phyloP scores from a whole-genome alignment of 2,797 vertebrate genomes.

The Syngnathus rostellatus region DNA sequence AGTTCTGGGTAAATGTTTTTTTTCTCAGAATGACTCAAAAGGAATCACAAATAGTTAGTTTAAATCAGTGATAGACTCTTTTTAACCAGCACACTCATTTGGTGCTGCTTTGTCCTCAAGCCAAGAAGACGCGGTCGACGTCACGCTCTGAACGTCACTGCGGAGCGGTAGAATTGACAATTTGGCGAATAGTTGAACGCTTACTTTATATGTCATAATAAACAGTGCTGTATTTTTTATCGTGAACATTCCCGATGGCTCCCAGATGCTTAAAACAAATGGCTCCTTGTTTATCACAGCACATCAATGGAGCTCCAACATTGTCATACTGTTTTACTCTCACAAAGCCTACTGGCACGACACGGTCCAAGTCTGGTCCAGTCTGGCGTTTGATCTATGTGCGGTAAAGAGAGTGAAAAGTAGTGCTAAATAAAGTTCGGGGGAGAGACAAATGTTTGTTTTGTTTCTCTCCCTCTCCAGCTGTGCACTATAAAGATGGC shows the following conservation, averaged over 20 bases:
- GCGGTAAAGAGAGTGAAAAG: background rate
- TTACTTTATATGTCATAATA: background rate
- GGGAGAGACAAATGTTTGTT: slow-evolving; percentile 1
- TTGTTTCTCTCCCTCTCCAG: background rate
- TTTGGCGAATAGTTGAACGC: background rate
- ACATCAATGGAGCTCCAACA: background rate
- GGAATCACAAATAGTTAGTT: background rate
- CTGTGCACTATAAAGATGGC: background rate
- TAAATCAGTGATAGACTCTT: too few relatives aligned
- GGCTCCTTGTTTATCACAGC: background rate
- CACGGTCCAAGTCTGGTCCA: background rate
- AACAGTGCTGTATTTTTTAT: background rate
- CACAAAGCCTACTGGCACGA: background rate
- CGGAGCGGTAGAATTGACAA: background rate
- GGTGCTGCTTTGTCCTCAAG: too few relatives aligned
- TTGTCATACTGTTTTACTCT: too few relatives aligned
- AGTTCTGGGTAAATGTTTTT: background rate
- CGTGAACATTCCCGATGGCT: background rate
- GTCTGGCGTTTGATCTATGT: background rate
- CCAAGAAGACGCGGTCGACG: too few relatives aligned
- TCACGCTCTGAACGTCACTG: background rate
- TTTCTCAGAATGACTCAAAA: too few relatives aligned
- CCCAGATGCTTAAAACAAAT: background rate
- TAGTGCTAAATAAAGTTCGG: background rate
- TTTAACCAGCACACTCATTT: too few relatives aligned